These are phyloP conservation scores for Emys orbicularis DNA, from an alignment of 2,797 vertebrate species.

Conservation along the genomic window DNA sequence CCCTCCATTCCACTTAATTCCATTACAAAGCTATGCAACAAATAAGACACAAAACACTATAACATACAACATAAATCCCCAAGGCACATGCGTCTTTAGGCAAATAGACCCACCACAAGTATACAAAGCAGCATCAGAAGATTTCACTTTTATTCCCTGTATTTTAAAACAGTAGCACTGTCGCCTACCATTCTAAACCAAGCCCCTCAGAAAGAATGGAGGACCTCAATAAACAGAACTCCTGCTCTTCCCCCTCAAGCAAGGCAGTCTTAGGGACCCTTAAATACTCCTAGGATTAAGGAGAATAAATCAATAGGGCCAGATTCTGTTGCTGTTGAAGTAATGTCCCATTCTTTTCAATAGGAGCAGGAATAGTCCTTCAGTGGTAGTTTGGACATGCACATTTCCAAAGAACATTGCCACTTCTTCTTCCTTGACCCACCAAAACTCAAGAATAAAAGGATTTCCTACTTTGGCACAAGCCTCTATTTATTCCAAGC, in stretches of 20 bases:
- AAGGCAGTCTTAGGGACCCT: background rate
- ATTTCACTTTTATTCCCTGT: background rate
- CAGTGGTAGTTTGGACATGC: background rate
- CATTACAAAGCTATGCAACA: background rate
- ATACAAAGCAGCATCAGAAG: background rate
- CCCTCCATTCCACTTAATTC: background rate
- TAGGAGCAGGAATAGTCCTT: background rate
- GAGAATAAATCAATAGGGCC: fast-evolving
- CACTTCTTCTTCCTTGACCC: background rate
- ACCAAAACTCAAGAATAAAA: background rate
- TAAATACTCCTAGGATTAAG: fast-evolving
- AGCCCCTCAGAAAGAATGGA: background rate
- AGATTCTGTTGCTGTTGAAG: background rate
- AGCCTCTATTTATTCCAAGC: background rate
- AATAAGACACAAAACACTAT: background rate
- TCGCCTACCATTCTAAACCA: background rate
- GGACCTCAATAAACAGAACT: background rate
- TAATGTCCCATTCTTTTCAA: background rate
- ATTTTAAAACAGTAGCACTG: background rate
- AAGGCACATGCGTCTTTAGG: background rate
- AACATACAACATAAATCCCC: background rate
- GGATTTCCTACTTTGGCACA: background rate
- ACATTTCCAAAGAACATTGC: background rate
- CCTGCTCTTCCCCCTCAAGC: background rate
- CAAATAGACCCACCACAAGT: background rate